phyloP scores from a whole-genome alignment of 2,888 invertebrate genomes.

The Eubasilissa splendida region DNA sequence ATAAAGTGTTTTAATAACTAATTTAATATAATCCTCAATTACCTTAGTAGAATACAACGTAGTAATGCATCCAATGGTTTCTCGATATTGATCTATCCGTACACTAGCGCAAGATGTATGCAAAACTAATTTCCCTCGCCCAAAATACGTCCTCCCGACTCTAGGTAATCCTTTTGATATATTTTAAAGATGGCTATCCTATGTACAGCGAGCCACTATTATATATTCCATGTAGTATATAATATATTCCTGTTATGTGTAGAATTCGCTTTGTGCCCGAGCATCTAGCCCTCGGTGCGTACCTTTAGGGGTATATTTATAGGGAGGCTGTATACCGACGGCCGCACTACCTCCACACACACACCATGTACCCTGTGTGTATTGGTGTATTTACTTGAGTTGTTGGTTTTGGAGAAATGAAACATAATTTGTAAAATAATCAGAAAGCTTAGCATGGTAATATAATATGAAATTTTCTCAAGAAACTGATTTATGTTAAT shows the following conservation, averaged over 20 bases:
- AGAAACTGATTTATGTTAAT: too few species aligned
- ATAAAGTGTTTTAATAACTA: too few species aligned
- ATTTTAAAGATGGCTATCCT: constrained; percentile 30
- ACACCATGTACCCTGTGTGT: neutral
- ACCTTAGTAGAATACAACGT: too few species aligned
- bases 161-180: constrained; percentile 28
- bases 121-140: constrained; percentile 25
- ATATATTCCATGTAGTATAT: constrained; percentile 23
- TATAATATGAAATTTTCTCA: too few species aligned
- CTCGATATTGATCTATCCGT: constrained; percentile 3
- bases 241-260: constrained; percentile 32
- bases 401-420: too few species aligned
- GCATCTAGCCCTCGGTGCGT: constrained; percentile 13
- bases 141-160: constrained; percentile 17
- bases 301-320: constrained; percentile 27
- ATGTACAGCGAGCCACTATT: constrained; percentile 24
- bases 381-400: neutral
- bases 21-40: too few species aligned
- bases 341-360: constrained; percentile 4
- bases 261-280: constrained; percentile 30
- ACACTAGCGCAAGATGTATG: constrained; percentile 16
- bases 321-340: constrained; percentile 13
- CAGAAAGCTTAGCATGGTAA: too few species aligned
- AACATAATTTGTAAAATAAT: too few species aligned
- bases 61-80: neutral